These are phyloP conservation scores for Battus philenor DNA, from an alignment of 1,140 invertebrate genomes.

Conservation along the genomic window DNA sequence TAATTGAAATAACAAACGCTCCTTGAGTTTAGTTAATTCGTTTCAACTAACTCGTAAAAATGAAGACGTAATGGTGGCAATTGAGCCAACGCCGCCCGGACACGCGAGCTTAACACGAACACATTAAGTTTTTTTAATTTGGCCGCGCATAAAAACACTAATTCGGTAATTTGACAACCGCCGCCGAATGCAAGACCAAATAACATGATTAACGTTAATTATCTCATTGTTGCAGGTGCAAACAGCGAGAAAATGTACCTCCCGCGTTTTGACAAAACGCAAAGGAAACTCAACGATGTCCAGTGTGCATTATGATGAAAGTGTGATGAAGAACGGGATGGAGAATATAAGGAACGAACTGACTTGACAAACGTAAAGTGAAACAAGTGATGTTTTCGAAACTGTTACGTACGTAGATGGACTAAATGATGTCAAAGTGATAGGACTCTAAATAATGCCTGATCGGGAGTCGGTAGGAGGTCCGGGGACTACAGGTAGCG, in stretches of 20 bases:
- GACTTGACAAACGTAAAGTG: conserved; percentile 46
- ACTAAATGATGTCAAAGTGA: conserved; percentile 39
- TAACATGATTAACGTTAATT: conserved; percentile 32
- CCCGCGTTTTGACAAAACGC: conserved; percentile 15
- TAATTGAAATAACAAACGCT: conserved; percentile 10
- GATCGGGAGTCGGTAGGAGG: conserved; percentile 71
- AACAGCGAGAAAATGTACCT: conserved; percentile 36
- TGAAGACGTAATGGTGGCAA: conserved; percentile 52
- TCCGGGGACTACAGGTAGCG: conserved; percentile 62
- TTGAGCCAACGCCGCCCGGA: conserved; percentile 36
- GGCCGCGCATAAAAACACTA: conserved; percentile 27
- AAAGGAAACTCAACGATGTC: conserved; percentile 29
- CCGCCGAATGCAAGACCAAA: conserved; percentile 36
- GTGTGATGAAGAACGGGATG: conserved; percentile 43
- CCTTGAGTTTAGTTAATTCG: conserved; percentile 24
- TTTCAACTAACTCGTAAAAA: conserved; percentile 37
- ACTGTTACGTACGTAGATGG: conserved; percentile 25
- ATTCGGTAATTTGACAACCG: conserved; percentile 33
- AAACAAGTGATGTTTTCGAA: conserved; percentile 22
- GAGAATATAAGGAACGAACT: conserved; percentile 46
- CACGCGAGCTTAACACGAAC: conserved; percentile 40
- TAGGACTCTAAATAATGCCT: conserved; percentile 69
- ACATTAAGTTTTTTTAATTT: conserved; percentile 34
- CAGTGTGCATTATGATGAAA: conserved; percentile 28
- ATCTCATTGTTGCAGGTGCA: conserved; percentile 54